These are phyloP conservation scores for Eumaeus atala DNA, from an alignment of 1,140 invertebrate genomes.

Conservation along the genomic window DNA sequence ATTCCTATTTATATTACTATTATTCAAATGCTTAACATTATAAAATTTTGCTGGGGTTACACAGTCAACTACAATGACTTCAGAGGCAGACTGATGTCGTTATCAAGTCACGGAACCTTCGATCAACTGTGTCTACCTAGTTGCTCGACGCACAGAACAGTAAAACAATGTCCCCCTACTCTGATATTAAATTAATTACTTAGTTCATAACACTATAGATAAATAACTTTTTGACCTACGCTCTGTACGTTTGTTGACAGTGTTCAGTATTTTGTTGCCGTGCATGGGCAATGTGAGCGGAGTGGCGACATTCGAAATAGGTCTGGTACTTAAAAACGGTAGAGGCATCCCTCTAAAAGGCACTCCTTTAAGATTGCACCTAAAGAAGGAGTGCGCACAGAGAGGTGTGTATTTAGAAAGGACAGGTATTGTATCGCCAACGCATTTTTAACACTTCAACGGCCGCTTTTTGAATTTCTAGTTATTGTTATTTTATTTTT, in stretches of 20 bases:
- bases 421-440: constrained; percentile 76
- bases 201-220: no score
- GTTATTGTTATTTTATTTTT: neutral
- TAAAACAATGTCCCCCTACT: no score
- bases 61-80: no score
- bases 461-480: constrained; percentile 41
- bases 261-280: constrained; percentile 93
- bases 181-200: no score
- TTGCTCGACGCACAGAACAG: no score
- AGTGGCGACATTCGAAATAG: constrained; percentile 90
- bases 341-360: constrained; percentile 86
- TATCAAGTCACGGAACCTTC: no score
- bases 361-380: constrained; percentile 90
- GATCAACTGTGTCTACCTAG: no score
- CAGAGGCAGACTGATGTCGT: no score
- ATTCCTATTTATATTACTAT: no score
- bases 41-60: no score
- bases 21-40: no score
- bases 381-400: constrained; percentile 95
- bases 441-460: constrained; percentile 74
- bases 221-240: no score
- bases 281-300: constrained; percentile 93
- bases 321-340: constrained; percentile 87
- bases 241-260: constrained; percentile 67
- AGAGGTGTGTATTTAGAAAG: constrained; percentile 85